phyloP scores from a whole-genome alignment of 2,797 vertebrate species.

The Gallinago nigripennis region DNA sequence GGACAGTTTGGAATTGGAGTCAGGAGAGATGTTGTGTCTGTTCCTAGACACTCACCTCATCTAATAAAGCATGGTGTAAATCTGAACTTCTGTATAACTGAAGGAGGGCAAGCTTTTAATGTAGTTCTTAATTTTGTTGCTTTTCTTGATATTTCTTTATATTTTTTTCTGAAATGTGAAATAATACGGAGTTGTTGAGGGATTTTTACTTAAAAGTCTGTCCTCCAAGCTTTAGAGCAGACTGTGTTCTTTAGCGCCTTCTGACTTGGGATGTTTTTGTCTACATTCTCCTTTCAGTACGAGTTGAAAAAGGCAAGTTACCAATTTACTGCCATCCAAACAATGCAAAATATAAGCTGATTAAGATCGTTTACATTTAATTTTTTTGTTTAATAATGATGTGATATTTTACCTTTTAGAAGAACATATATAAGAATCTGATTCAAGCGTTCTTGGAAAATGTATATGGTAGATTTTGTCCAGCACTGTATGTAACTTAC shows the following conservation, averaged over 20 bases:
- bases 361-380: slow-evolving; percentile 14
- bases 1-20: not conserved
- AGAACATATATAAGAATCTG: slow-evolving; percentile 49
- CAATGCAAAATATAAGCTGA: slow-evolving; percentile 26
- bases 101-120: not conserved
- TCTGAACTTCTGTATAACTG: slow-evolving; percentile 12
- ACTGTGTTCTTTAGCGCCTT: not conserved
- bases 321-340: slow-evolving; percentile 41
- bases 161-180: not conserved
- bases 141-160: not conserved
- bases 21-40: not conserved
- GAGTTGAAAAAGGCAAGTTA: slow-evolving; percentile 45
- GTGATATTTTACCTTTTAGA: slow-evolving; percentile 53
- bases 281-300: not conserved
- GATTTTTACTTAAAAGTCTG: not conserved
- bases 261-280: not conserved
- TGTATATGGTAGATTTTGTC: slow-evolving; percentile 68
- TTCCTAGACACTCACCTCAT: not conserved
- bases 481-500: slow-evolving; percentile 65
- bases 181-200: not conserved
- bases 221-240: not conserved
- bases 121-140: not conserved
- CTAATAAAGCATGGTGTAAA: not conserved
- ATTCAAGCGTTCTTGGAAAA: slow-evolving; percentile 43
- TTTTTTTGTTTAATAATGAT: slow-evolving; percentile 18